A percentile compares a stretch with the other conserved stretches of the same genome.
Evolutionary conservation across 2,113 vertebrate species (phyloP).

Genomic region (Eonycteris spelaea): DNA sequence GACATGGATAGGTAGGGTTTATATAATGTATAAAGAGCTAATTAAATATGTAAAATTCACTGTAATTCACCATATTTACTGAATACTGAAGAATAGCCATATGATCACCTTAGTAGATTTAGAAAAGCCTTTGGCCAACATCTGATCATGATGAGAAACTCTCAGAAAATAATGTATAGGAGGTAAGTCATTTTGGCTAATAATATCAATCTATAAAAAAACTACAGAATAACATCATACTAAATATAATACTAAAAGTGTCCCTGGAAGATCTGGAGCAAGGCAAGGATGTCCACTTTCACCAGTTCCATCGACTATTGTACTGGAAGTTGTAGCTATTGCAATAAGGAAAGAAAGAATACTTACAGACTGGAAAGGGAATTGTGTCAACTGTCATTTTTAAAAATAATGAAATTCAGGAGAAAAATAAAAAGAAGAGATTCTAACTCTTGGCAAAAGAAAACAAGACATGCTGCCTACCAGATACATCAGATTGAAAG

Average conservation of each 20-base stretch:
- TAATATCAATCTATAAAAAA: background rate
- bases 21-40: background rate
- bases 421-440: too few species aligned
- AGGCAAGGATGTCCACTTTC: background rate
- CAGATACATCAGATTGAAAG: too few species aligned
- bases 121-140: background rate
- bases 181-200: background rate
- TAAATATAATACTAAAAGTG: background rate
- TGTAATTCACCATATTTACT: background rate
- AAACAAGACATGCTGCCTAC: too few species aligned
- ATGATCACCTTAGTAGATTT: background rate
- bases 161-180: background rate
- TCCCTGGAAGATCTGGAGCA: background rate
- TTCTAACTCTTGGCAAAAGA: too few species aligned
- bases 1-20: background rate
- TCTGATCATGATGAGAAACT: background rate
- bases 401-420: too few species aligned
- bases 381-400: background rate
- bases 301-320: background rate
- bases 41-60: background rate
- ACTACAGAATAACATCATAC: background rate
- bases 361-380: background rate
- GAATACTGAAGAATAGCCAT: background rate
- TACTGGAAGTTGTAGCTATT: background rate
- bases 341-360: background rate